A percentile compares a stretch with the other conserved stretches of the same genome.
These are phyloP conservation scores for Thomomys bottae DNA, from an alignment of 2,113 vertebrate genomes.

Conservation along the genomic window DNA sequence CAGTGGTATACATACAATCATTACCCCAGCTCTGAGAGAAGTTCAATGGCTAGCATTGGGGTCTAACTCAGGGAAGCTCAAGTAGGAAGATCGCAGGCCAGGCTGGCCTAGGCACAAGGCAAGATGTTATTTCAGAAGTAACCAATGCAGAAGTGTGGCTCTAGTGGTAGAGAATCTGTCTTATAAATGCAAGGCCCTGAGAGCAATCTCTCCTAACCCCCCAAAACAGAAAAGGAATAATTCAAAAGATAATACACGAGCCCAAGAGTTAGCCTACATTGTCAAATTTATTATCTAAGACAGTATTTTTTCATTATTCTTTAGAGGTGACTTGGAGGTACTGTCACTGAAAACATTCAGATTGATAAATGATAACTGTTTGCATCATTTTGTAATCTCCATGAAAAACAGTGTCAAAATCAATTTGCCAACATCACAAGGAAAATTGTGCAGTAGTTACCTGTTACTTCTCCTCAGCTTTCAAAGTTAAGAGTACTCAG, in stretches of 20 bases:
- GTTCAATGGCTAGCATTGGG: too few species aligned
- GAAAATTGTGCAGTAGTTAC: background rate
- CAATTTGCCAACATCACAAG: conserved; percentile 36
- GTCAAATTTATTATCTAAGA: background rate
- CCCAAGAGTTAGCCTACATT: background rate
- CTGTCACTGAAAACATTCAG: conserved; percentile 60
- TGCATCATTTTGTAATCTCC: conserved; percentile 44
- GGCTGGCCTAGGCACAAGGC: background rate
- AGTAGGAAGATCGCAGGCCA: too few species aligned
- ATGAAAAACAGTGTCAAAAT: conserved; percentile 57
- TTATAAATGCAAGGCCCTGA: too few species aligned
- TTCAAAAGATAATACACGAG: background rate
- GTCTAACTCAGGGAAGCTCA: too few species aligned
- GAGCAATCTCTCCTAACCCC: too few species aligned
- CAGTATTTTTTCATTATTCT: background rate
- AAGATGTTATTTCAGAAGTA: background rate
- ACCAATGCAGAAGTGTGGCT: background rate
- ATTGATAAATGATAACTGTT: conserved; percentile 56
- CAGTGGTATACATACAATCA: too few species aligned
- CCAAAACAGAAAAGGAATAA: background rate
- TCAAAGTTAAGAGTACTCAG: background rate
- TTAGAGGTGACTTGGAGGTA: background rate
- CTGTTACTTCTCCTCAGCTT: background rate
- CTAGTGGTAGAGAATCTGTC: too few species aligned
- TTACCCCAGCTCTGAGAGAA: too few species aligned